phyloP scores from a whole-genome alignment of 2,113 vertebrate genomes.

The Engraulis encrasicolus region DNA sequence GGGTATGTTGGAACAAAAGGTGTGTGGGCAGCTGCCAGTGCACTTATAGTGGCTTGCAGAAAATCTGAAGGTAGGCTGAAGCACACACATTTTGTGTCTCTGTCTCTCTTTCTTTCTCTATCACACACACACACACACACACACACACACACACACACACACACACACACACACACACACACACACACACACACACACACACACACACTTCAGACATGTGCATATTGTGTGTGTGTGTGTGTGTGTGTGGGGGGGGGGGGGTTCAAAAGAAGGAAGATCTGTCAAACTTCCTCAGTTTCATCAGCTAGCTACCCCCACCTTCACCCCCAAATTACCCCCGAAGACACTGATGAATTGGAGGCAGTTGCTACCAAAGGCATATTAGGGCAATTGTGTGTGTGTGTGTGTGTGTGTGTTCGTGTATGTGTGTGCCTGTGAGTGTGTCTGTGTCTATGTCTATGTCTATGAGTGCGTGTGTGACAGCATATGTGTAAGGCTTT shows the following conservation, averaged over 20 bases:
- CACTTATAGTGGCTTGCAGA: slow-evolving; percentile 54
- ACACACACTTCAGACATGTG: slow-evolving; percentile 42
- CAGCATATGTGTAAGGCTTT: not conserved
- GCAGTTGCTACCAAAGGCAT: slow-evolving; percentile 76
- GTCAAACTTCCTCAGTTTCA: slow-evolving; percentile 51
- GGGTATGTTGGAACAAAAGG: slow-evolving; percentile 68
- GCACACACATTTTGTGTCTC: slow-evolving; percentile 55
- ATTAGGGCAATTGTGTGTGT: slow-evolving; percentile 74
- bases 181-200: slow-evolving; percentile 48
- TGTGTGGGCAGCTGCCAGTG: slow-evolving; percentile 70
- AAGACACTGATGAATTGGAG: slow-evolving; percentile 73
- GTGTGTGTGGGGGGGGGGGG: slow-evolving; percentile 26
- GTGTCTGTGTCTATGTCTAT: not conserved
- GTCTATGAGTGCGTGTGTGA: not conserved
- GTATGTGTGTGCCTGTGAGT: not conserved
- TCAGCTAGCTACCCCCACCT: slow-evolving; percentile 39
- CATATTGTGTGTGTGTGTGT: too few species aligned
- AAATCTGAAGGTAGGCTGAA: slow-evolving; percentile 56
- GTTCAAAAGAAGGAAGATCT: slow-evolving; percentile 41
- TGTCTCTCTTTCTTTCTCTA: too few species aligned
- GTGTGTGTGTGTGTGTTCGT: slow-evolving; percentile 4
- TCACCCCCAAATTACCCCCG: slow-evolving; percentile 43
- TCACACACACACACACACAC: too few species aligned
- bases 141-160: slow-evolving; percentile 44
- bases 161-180: slow-evolving; percentile 48